Evolutionary conservation across 1,140 invertebrate species (phyloP), one percentile per base, ranked within the genome.

Genomic region (Leucophenga varia): DNA sequence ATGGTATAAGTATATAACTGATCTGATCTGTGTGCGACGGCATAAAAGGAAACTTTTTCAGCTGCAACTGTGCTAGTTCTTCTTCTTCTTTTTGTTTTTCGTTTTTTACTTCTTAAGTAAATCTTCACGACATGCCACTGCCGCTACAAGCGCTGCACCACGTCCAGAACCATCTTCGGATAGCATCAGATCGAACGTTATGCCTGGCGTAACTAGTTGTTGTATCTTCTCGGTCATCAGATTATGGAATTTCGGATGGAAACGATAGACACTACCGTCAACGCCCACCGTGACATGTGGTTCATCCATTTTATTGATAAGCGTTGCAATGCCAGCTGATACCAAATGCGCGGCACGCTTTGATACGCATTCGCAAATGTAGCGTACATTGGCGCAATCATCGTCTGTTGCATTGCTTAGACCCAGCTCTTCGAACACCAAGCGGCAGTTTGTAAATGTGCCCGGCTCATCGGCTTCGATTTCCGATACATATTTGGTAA

Each of bases 91-190:
- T 34, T 34, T 14, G 25, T 28, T 28, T 6, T 14, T 34, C 32
- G 38, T 38, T 59, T 64, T 52, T 51, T 67, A 67, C 53, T 50
- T 49, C 46, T 54, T 37, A 43, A 65, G 43, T 52, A 64, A 44
- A 43, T 73, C 69, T 49, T 73, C 70, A 30, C 70, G 60, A 48
- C 70, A 73, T 21, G 94, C 93, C 16, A 98, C 95, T 9, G 96
- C 95, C 13, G 97, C 97, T 2, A 98, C 94, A 9, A 99, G 78
- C 43, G 97, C 97, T 21, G 97, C 97, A 28, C 97, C 97, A 67
- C 96, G 89, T 9, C 97, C 97, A 72, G 94, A 97, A 14, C 97
- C 97, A 74, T 99, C 97, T 76, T 98, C 93, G 3, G 95, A 98
- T 43, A 99, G 77, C 93, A 97, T 97, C 59, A 99, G 77, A 71